Percentiles rank a stretch among this genome's conserved stretches.
phyloP scores from a whole-genome alignment of 92 coral and sea anemone species.

The Zoanthus solanderi region DNA sequence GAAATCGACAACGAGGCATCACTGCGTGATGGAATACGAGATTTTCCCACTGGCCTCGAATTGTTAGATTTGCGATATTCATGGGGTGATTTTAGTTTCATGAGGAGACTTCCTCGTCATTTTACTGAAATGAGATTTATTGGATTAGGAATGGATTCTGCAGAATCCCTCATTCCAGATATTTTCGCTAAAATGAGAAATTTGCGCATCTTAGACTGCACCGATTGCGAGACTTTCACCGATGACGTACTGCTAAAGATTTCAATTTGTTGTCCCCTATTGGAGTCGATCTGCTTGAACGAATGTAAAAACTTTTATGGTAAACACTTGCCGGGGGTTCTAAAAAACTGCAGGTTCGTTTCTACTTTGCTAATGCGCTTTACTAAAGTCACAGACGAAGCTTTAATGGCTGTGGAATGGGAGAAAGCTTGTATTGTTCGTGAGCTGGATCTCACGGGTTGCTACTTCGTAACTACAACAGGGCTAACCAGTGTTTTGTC shows the following conservation, averaged over 20 bases:
- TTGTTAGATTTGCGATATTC: constrained; percentile 96
- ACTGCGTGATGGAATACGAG: constrained; percentile 86
- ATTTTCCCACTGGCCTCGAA: constrained; percentile 94
- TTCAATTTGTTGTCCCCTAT: constrained; percentile 89
- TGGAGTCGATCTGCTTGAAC: constrained; percentile 96
- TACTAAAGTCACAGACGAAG: constrained; percentile 89
- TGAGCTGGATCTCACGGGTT: constrained; percentile 98
- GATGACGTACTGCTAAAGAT: constrained; percentile 94
- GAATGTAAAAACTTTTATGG: constrained; percentile 98
- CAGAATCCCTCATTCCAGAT: constrained; percentile 88
- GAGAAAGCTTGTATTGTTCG: constrained; percentile 75
- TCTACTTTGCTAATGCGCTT: constrained; percentile 95
- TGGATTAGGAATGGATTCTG: constrained; percentile 94
- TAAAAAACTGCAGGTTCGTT: constrained; percentile 78
- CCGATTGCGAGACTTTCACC: constrained; percentile 89
- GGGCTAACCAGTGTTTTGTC: constrained; percentile 91
- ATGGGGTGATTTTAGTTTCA: constrained; percentile 96
- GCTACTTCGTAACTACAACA: constrained; percentile 97
- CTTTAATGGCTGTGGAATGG: constrained; percentile 94
- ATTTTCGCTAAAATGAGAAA: constrained; percentile 95
- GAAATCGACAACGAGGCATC: constrained; percentile 78
- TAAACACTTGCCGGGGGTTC: constrained; percentile 79
- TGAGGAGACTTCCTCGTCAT: constrained; percentile 97
- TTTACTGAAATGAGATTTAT: constrained; percentile 94
- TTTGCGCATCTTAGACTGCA: constrained; percentile 90